Evolutionary conservation across 2,113 vertebrate species (phyloP).

Genomic region (Sinocyclocheilus maitianheensis): DNA sequence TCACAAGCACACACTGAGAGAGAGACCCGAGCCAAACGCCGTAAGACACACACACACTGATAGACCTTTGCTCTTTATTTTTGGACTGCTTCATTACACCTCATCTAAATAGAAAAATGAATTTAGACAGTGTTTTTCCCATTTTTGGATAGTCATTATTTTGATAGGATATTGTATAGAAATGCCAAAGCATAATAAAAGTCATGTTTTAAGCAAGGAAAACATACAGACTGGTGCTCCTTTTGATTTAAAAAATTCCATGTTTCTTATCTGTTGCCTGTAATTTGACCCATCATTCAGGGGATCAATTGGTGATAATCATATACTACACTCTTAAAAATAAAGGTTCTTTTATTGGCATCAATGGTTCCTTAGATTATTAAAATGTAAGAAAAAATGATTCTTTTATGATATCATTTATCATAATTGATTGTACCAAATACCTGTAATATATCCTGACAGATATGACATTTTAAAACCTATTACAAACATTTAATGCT

Average conservation of each 20-base stretch:
- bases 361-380: too few species aligned
- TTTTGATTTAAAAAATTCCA: neutral
- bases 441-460: neutral
- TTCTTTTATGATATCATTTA: too few species aligned
- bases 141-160: neutral
- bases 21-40: conserved; percentile 40
- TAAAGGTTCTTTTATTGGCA: too few species aligned
- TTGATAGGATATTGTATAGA: neutral
- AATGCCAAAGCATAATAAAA: conserved; percentile 10
- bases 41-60: conserved; percentile 45
- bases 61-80: neutral
- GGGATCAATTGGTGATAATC: neutral
- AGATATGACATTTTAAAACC: neutral
- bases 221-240: neutral
- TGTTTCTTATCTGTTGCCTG: neutral
- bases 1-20: conserved; percentile 26
- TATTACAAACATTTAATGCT: neutral
- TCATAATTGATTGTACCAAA: neutral
- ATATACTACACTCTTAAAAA: neutral
- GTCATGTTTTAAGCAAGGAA: neutral
- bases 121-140: neutral
- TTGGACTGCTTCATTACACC: neutral
- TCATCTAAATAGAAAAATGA: neutral
- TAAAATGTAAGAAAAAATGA: too few species aligned
- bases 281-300: neutral